phyloP scores from a whole-genome alignment of 2,888 invertebrate genomes.

The Diabrotica balteata region DNA sequence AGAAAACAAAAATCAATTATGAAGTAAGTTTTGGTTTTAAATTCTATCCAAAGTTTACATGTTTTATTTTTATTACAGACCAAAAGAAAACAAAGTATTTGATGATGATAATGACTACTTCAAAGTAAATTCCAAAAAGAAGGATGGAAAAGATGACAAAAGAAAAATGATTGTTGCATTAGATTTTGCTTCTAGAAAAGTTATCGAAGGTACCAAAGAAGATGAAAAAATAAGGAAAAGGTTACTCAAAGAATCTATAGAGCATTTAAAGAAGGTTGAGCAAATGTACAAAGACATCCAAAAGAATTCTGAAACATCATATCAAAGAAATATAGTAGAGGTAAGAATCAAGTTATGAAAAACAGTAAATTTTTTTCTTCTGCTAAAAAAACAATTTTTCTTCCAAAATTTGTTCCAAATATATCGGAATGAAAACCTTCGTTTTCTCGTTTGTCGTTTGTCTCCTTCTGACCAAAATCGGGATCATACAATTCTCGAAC shows the following conservation, averaged over 20 bases:
- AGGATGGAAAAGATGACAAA: conserved; percentile 46
- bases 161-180: conserved; percentile 56
- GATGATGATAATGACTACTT: conserved; percentile 97
- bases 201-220: conserved; percentile 51
- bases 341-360: conserved; percentile 6
- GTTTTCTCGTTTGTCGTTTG: too few species aligned
- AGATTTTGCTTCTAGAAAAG: conserved; percentile 56
- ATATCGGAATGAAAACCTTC: too few species aligned
- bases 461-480: too few species aligned
- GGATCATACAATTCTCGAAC: too few species aligned
- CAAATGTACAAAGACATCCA: conserved; percentile 49
- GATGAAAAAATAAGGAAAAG: conserved; percentile 49
- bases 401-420: too few species aligned
- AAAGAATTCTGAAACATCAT: conserved; percentile 37
- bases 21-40: conserved; percentile 39
- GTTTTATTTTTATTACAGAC: conserved; percentile 34
- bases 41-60: not conserved
- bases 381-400: too few species aligned
- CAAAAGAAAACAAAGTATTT: conserved; percentile 73
- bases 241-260: conserved; percentile 49
- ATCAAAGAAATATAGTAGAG: conserved; percentile 31
- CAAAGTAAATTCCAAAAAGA: conserved; percentile 78
- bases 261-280: conserved; percentile 51
- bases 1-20: conserved; percentile 40
- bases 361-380: too few species aligned